Conservation (phyloP, 2,113 vertebrate species). For the Passer montanus region DNA sequence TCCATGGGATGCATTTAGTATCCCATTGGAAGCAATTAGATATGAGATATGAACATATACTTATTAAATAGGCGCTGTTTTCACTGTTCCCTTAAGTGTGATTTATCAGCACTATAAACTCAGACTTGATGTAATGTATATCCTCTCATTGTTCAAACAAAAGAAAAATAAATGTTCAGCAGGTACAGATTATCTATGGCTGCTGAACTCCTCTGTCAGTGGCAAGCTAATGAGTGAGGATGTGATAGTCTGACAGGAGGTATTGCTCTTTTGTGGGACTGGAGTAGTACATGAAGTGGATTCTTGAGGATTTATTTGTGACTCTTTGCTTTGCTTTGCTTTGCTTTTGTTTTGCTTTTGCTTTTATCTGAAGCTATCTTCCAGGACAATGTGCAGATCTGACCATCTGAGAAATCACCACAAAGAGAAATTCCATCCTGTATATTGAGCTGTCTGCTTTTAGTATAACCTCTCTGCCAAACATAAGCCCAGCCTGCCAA, state of each 20-base stretch:
- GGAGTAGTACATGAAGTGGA: background rate
- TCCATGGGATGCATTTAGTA: conserved; percentile 58
- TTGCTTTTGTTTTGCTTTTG: background rate
- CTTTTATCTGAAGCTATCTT: background rate
- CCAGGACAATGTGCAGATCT: background rate
- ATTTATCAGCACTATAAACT: conserved; percentile 61
- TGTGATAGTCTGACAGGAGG: background rate
- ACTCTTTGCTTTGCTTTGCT: background rate
- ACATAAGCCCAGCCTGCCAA: background rate
- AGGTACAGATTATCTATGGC: background rate
- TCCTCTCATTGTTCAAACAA: conserved; percentile 42
- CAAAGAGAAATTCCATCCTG: background rate
- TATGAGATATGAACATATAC: conserved; percentile 68
- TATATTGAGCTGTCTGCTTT: background rate
- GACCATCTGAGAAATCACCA: background rate
- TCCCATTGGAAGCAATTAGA: conserved; percentile 78
- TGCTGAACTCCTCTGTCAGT: background rate
- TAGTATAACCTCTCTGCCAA: background rate
- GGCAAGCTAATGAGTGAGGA: background rate
- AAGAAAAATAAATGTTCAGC: conserved; percentile 25
- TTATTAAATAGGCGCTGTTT: conserved; percentile 65
- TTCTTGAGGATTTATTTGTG: background rate
- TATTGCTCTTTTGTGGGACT: background rate
- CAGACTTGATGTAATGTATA: conserved; percentile 40
- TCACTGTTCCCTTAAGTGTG: conserved; percentile 62